These are phyloP conservation scores for Pseudolaguvia tuberculata DNA, from an alignment of 2,113 vertebrate species.

Conservation along the genomic window DNA sequence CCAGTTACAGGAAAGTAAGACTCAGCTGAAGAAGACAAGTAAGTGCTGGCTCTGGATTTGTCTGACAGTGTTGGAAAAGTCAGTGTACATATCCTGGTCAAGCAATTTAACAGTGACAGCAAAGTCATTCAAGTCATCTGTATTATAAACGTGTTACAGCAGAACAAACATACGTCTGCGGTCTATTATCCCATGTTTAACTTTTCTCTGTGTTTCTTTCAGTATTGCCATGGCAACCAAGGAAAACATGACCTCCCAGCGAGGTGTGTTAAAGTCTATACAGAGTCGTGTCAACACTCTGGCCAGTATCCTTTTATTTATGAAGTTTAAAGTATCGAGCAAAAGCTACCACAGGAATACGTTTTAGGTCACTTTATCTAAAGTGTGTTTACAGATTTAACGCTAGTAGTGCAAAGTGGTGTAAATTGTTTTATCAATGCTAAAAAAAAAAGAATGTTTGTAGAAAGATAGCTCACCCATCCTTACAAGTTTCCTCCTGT, in stretches of 20 bases:
- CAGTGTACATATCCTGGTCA: background rate
- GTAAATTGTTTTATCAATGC: background rate
- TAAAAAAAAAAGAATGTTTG: no score
- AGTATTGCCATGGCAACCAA: conserved; percentile 99
- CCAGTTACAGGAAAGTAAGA: conserved; percentile 29
- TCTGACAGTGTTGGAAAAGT: conserved; percentile 4
- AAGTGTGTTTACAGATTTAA: background rate
- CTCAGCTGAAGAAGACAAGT: conserved; percentile 39
- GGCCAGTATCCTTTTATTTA: conserved; percentile 92
- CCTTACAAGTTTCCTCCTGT: no score
- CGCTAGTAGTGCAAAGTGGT: background rate
- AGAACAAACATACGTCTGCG: background rate
- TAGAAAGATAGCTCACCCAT: no score
- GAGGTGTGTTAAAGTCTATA: conserved; percentile 92
- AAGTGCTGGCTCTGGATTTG: conserved; percentile 21
- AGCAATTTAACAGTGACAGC: background rate
- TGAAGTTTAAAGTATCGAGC: background rate
- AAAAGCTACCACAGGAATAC: background rate
- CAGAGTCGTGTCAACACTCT: conserved; percentile 96
- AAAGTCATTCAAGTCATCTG: background rate
- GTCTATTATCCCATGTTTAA: background rate
- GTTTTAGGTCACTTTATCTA: background rate
- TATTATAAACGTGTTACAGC: background rate
- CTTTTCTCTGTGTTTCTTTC: conserved; percentile 41
- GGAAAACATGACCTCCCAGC: conserved; percentile 98